Evolutionary conservation across 2,888 invertebrate genomes (phyloP).

Genomic region (Loripinus fragilis): DNA sequence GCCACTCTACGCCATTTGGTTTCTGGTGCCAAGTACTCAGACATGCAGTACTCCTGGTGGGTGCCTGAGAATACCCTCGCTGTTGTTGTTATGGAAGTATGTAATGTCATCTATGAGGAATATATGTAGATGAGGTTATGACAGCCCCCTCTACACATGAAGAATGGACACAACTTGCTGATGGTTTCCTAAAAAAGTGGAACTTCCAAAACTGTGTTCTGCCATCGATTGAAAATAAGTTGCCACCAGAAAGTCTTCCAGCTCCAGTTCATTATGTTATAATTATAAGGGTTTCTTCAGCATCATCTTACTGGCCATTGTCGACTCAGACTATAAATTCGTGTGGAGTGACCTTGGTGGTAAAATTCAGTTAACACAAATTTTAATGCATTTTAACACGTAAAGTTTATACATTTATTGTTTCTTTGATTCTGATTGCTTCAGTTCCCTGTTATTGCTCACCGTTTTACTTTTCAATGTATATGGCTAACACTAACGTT

Average conservation of each 20-base stretch:
- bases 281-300: slow-evolving; percentile 47
- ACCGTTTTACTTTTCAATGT: no score
- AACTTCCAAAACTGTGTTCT: slow-evolving; percentile 39
- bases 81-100: slow-evolving; percentile 44
- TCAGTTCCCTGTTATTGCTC: no score
- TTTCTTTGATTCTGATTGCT: no score
- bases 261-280: slow-evolving; percentile 34
- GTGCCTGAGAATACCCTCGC: slow-evolving; percentile 26
- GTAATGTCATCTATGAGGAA: slow-evolving; percentile 45
- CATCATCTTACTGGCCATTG: slow-evolving; percentile 17
- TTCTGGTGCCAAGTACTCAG: not conserved
- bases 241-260: slow-evolving; percentile 14
- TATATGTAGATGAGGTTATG: slow-evolving; percentile 48
- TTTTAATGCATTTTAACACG: no score
- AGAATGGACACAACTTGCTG: slow-evolving; percentile 28
- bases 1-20: not conserved
- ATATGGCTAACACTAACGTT: no score
- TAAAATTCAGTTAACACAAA: slow-evolving; percentile 19
- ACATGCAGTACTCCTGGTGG: slow-evolving; percentile 33
- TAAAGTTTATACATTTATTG: no score
- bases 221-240: slow-evolving; percentile 47
- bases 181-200: slow-evolving; percentile 46
- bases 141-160: not conserved
- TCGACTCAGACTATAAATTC: slow-evolving; percentile 3
- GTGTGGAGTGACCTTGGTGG: slow-evolving; percentile 18